Evolutionary conservation across 2,888 invertebrate species (phyloP).

Genomic region (Ochropleura leucogaster): DNA sequence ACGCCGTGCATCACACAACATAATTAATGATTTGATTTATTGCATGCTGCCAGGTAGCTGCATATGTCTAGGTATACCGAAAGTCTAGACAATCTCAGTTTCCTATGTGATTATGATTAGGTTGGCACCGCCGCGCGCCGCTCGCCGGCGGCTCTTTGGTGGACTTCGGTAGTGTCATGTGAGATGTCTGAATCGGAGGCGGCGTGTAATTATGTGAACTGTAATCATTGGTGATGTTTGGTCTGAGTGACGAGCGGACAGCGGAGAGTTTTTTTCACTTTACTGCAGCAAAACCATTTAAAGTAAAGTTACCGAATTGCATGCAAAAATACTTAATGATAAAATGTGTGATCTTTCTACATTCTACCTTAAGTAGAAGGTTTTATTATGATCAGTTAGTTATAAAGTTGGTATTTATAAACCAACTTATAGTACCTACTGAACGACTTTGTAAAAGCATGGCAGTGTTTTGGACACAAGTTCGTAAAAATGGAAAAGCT

Average conservation of each 20-base stretch:
- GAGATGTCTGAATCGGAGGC: constrained; percentile 40
- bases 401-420: too few species aligned
- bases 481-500: too few species aligned
- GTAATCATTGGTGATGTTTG: not conserved
- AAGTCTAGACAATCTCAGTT: constrained; percentile 28
- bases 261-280: not conserved
- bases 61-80: not conserved
- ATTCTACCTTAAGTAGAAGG: too few species aligned
- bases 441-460: too few species aligned
- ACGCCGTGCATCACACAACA: not conserved
- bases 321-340: too few species aligned
- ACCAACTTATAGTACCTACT: too few species aligned
- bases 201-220: constrained; percentile 31
- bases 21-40: constrained; percentile 16
- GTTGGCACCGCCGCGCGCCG: constrained; percentile 48
- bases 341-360: too few species aligned
- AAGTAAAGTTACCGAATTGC: too few species aligned
- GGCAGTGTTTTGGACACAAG: too few species aligned
- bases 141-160: constrained; percentile 49
- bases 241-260: not conserved
- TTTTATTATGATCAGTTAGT: too few species aligned
- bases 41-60: not conserved
- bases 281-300: not conserved
- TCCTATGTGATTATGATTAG: constrained; percentile 49
- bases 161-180: constrained; percentile 24